Evolutionary conservation across 2,797 vertebrate genomes (phyloP), one percentile per base, ranked within the genome.

Genomic region (Phyllotis vaccarum): DNA sequence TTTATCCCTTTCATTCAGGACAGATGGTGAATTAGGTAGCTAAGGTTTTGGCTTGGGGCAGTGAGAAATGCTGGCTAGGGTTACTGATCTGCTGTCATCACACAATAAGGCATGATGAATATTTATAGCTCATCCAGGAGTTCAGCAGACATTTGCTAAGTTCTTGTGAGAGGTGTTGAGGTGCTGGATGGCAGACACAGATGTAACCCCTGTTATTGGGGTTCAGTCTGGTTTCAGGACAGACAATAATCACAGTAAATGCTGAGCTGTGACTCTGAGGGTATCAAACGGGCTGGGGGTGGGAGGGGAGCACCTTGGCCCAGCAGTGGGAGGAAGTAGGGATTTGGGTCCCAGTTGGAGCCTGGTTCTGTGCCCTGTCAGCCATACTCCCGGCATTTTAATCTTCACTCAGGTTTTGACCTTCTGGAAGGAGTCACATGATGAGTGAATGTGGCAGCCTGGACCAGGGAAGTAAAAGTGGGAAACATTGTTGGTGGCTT

Each of bases 331-430:
- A n/a, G 9, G 64, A 49, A 49, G 46, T 9, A 49, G 46, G 46
- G 21, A 13, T 29, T 3, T 5, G 56, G 6, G 22, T 14, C 64
- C 70, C 31, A 3, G 2, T 3, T 10, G n/a, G n/a, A 75, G 58
- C 49, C 34, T 31, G 22, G 7, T 10, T 24, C 74, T 58, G 9
- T 54, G 31, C 16, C 81, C 8, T 2, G 3, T n/a, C 34, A 58
- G n/a, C 46, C 40, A 1, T 5, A 2, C 29, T 54, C 34, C 34
- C 6, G 86, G 24, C n/a, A 6, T 93, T 89, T 52, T 27, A 56
- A 54, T 66, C 89, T 93, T 60, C 78, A 31, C 76, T 93, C 13
- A 21, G 85, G 40, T 72, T 95, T 95, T 82, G 78, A 92, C 74
- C 56, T 89, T 81, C 76, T 58, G 31, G 74, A 66, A 87, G 85